phyloP scores from a whole-genome alignment of 2,797 vertebrate species.

The Glyptemys insculpta region DNA sequence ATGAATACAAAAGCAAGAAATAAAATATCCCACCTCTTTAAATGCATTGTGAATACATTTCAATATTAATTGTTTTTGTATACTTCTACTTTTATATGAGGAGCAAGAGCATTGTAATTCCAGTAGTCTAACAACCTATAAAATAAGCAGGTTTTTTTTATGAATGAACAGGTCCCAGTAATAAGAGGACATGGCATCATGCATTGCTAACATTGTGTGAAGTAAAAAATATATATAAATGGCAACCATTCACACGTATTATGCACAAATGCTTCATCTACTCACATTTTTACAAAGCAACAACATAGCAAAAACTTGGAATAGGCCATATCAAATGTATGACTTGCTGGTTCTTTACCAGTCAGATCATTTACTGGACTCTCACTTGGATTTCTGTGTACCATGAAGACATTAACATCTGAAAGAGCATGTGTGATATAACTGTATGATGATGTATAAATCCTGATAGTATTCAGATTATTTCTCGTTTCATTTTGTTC shows the following conservation, averaged over 20 bases:
- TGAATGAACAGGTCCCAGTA: rapidly evolving
- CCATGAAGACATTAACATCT: background rate
- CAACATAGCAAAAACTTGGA: background rate
- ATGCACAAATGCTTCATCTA: background rate
- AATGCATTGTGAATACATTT: background rate
- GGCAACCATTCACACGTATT: background rate
- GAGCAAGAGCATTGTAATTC: background rate
- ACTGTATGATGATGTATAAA: constrained; percentile 4
- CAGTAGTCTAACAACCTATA: background rate
- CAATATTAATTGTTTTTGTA: background rate
- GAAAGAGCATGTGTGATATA: background rate
- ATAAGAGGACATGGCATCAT: background rate
- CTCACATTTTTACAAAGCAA: background rate
- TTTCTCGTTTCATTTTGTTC: background rate
- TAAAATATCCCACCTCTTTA: background rate
- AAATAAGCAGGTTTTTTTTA: background rate
- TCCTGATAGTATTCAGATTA: background rate
- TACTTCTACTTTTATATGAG: background rate
- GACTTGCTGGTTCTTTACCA: background rate
- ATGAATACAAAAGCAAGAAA: background rate
- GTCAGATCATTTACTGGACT: background rate
- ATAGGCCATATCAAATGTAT: background rate
- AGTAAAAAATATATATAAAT: rapidly evolving
- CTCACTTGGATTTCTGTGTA: background rate
- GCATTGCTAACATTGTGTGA: background rate